Evolutionary conservation across 2,888 invertebrate species (phyloP).

Genomic region (Polydrusus tereticollis): DNA sequence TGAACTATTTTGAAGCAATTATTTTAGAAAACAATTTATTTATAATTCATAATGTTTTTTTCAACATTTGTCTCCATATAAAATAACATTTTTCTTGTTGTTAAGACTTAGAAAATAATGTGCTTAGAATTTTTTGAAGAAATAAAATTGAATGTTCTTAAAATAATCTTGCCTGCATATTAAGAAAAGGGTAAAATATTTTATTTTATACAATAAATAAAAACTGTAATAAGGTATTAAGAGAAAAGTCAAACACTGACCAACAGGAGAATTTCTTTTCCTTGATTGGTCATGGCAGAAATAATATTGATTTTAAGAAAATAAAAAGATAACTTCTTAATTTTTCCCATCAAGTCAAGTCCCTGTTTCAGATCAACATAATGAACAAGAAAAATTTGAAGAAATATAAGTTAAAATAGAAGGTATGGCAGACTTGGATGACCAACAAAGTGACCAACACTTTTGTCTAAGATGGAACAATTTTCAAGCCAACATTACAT

Average conservation of each 20-base stretch:
- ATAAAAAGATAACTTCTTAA: conserved; percentile 62
- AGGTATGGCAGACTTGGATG: conserved; percentile 55
- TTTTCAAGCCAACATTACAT: conserved; percentile 88
- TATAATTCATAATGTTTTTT: too few species aligned
- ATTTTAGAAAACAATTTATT: too few species aligned
- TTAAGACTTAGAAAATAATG: too few species aligned
- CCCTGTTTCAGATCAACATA: conserved; percentile 9
- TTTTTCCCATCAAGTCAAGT: conserved; percentile 60
- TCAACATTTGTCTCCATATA: too few species aligned
- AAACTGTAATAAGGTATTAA: neutral
- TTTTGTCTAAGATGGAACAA: conserved; percentile 93
- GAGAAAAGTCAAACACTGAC: neutral
- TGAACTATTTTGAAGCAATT: too few species aligned
- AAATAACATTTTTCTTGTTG: too few species aligned
- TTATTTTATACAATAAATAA: neutral
- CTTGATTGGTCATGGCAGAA: conserved; percentile 66
- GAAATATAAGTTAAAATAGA: conserved; percentile 31
- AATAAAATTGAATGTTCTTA: too few species aligned
- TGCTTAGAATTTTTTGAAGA: too few species aligned
- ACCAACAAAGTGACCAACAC: conserved; percentile 80
- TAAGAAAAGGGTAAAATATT: neutral
- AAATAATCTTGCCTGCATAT: too few species aligned
- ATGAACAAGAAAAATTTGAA: conserved; percentile 26
- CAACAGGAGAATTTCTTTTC: conserved; percentile 64
- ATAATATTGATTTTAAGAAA: conserved; percentile 67